Base-by-base conservation (phyloP, 2,113 vertebrate species). In the Hippotragus niger region DNA sequence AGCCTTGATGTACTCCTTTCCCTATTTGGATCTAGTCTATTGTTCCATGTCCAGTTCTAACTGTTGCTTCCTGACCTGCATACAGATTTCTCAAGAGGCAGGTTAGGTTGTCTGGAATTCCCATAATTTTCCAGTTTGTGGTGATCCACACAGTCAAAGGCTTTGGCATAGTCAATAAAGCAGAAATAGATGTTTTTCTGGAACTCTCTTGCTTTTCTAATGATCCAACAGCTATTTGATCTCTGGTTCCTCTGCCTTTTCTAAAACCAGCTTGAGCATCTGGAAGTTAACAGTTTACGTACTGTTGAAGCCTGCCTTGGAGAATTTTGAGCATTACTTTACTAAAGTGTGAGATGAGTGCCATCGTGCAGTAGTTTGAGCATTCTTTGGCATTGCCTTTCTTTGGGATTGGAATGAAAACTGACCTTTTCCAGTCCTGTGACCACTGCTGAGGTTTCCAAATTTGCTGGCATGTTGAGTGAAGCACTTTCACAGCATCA, bases 271-370 rank as follows among this genome's bases (percentile, higher is more conserved):
- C 7, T 67, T 67, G 15, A 67, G 4, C 3, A n/a, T 67, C 62
- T n/a, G 16, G 33, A 67, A 67, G 8, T 67, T 67, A n/a, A 67
- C 8, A n/a, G 33, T 67, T 67, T n/a, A 67, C 2, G 0, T 67
- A 19, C 62, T n/a, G 33, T 62, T 67, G 33, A 67, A 67, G 16
- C 33, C 62, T 67, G 33, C 4, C 62, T 67, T 67, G 33, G 62
- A 67, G 62, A 67, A 67, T 67, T 67, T 67, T 19, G 62, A n/a
- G 62, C 33, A 67, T 67, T 67, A n/a, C 62, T n/a, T 67, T n/a
- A 19, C 33, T n/a, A 67, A 8, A 0, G 0, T 67, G 33, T 67
- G 33, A 19, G 16, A 67, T n/a, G 33, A 67, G 33, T 0, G 0
- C 33, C n/a, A 19, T 2, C n/a, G 62, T n/a, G 62, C 8, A 1